Conservation (phyloP, 1,140 invertebrate genomes). For the Neodiprion lecontei region DNA sequence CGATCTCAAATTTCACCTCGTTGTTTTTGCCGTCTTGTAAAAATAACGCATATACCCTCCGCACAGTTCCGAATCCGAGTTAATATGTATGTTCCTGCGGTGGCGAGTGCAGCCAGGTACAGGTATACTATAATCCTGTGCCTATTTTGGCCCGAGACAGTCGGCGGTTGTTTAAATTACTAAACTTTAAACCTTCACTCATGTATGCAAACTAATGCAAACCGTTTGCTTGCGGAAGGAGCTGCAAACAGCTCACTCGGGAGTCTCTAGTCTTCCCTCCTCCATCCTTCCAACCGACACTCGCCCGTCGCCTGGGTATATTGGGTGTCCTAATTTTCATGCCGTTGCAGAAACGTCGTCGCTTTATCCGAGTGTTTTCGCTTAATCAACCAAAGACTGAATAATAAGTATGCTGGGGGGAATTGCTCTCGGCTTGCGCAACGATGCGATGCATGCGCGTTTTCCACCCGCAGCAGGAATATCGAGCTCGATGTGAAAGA, state of each 20-base stretch:
- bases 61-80: too few species aligned
- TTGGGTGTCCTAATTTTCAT: conserved; percentile 39
- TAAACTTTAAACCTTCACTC: conserved; percentile 54
- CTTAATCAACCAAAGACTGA: conserved; percentile 40
- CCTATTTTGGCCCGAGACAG: conserved; percentile 39
- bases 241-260: conserved; percentile 53
- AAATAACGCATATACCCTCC: too few species aligned
- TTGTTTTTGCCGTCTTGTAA: too few species aligned
- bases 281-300: conserved; percentile 23
- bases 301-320: conserved; percentile 26
- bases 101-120: too few species aligned
- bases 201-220: conserved; percentile 54
- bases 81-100: too few species aligned
- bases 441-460: too few species aligned
- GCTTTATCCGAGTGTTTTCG: conserved; percentile 38
- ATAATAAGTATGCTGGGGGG: conserved; percentile 32
- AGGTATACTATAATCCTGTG: too few species aligned
- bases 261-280: conserved; percentile 30
- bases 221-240: conserved; percentile 49
- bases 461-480: too few species aligned
- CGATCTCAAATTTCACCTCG: too few species aligned
- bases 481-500: too few species aligned
- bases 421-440: background rate
- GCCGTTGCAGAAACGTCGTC: conserved; percentile 7
- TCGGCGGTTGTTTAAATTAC: conserved; percentile 47